These are phyloP conservation scores for Galaxea fascicularis DNA, from an alignment of 92 coral and sea anemone genomes.

Conservation along the genomic window DNA sequence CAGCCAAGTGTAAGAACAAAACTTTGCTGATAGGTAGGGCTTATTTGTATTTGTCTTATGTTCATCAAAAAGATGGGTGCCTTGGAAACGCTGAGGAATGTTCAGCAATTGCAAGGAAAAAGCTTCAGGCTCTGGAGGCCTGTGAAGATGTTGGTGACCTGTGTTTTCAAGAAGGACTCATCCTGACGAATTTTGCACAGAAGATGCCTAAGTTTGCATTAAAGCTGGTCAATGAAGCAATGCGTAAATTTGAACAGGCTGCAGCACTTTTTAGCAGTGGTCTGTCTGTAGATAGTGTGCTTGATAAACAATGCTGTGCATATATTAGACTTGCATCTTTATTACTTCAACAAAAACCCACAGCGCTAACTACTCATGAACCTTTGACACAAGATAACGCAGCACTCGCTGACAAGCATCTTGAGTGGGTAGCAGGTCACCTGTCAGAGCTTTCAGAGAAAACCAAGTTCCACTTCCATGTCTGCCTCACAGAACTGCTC, in stretches of 20 bases:
- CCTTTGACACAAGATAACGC: constrained; percentile 23
- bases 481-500: constrained; percentile 73
- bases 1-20: constrained; percentile 85
- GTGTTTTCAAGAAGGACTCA: constrained; percentile 84
- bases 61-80: constrained; percentile 81
- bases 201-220: constrained; percentile 76
- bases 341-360: constrained; percentile 61
- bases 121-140: constrained; percentile 70
- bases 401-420: constrained; percentile 54
- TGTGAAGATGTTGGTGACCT: constrained; percentile 94
- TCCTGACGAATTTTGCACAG: constrained; percentile 82
- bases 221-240: constrained; percentile 82
- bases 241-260: constrained; percentile 84
- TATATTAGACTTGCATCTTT: constrained; percentile 76
- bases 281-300: constrained; percentile 54
- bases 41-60: constrained; percentile 83
- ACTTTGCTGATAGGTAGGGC: constrained; percentile 84
- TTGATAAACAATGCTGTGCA: constrained; percentile 69
- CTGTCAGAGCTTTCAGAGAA: constrained; percentile 62
- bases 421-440: constrained; percentile 47
- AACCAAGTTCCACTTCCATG: constrained; percentile 71
- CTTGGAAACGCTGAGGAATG: constrained; percentile 98
- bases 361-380: constrained; percentile 22
- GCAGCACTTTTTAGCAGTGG: constrained; percentile 67
- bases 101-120: constrained; percentile 85